Percentiles rank a stretch among this genome's conserved stretches.
Evolutionary conservation across 2,797 vertebrate species (phyloP).

Genomic region (Decapterus maruadsi): DNA sequence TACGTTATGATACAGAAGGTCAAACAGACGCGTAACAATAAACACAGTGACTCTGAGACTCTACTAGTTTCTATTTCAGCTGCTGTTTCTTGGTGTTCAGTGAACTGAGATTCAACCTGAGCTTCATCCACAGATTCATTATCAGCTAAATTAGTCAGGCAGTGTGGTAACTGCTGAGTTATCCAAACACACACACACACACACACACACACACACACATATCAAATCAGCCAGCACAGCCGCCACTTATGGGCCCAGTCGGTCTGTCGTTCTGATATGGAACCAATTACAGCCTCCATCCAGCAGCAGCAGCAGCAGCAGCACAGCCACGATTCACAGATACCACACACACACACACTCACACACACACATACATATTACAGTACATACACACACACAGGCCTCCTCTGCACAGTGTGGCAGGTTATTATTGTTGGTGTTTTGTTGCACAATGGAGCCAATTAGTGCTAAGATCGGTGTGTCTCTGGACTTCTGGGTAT

Average conservation of each 20-base stretch:
- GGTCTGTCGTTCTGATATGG: slow-evolving; percentile 5
- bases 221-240: neutral
- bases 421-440: neutral
- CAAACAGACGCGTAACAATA: too few species aligned
- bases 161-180: slow-evolving; percentile 27
- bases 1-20: too few species aligned
- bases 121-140: slow-evolving; percentile 30
- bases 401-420: neutral
- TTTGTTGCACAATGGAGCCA: slow-evolving; percentile 6
- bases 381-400: neutral
- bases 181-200: neutral
- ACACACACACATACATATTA: neutral
- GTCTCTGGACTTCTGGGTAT: neutral
- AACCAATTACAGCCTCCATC: slow-evolving; percentile 9
- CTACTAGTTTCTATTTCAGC: too few species aligned
- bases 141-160: slow-evolving; percentile 22
- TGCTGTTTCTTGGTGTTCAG: neutral
- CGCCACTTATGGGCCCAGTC: neutral
- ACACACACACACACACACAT: neutral
- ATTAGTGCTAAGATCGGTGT: neutral
- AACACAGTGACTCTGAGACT: too few species aligned
- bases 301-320: neutral
- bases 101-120: slow-evolving; percentile 12
- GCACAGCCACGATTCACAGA: slow-evolving; percentile 8
- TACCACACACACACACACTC: neutral